Evolutionary conservation across 2,113 vertebrate genomes (phyloP), one percentile per base, ranked within the genome.

Genomic region (Syrmaticus mikado): DNA sequence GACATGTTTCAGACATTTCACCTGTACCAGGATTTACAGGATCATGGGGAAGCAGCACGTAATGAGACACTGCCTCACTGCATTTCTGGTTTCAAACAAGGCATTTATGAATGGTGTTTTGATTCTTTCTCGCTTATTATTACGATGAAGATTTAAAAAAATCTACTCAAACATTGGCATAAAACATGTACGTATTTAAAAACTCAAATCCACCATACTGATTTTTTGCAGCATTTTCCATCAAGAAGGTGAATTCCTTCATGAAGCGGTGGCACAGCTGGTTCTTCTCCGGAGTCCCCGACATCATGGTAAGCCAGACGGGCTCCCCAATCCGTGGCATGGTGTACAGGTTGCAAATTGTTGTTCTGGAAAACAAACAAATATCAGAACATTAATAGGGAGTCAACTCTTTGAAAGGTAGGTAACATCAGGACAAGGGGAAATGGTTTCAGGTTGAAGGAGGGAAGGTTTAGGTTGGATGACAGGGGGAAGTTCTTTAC

Each of bases 281-380:
- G 95, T 99, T 99, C 97, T 99, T 99, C 86, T 99, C 99, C 1
- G 99, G 98, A 9, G 97, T 98, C 24, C 99, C 99, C 0, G 99
- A 99, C 99, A 99, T 99, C 99, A 99, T 99, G 2, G 99, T 99
- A 62, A 99, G 97, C 99, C 99, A 99, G 58, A 99, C 99, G 21
- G 99, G 99, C 94, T 99, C 99, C 32, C 98, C 98, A 78, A 99
- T 99, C 24, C 99, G 98, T 13, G 99, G 99, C 99, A 99, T 99
- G 11, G 98, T 99, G 94, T 99, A 99, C 50, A 99, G 99, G 96
- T 99, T 98, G 94, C 99, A 99, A 96, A 99, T 99, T 64, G 99
- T 99, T 52, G 98, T 99, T 97, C 99, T 99, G 95, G 64, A 95
- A 95, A 88, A 75, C 87, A 97, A 97, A 41, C 6, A 1, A 77